Evolutionary conservation across 2,888 invertebrate species (phyloP).

Genomic region (Ornithoptera alexandrae): DNA sequence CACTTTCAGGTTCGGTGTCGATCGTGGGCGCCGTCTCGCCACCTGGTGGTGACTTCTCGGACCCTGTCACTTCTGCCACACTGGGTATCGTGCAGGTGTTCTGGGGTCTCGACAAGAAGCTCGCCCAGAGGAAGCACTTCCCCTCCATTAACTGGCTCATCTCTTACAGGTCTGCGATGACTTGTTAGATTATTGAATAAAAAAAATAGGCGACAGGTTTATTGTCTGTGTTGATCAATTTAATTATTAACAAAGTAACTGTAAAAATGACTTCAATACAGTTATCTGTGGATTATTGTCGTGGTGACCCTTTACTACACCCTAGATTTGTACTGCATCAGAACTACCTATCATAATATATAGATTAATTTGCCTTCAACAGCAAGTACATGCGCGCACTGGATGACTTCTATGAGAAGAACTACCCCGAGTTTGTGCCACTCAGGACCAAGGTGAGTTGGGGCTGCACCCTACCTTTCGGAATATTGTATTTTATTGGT

Average conservation of each 20-base stretch:
- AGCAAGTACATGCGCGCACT: conserved; percentile 99
- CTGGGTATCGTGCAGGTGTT: conserved; percentile 99
- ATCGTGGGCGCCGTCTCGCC: conserved; percentile 99
- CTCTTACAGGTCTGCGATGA: conserved; percentile 84
- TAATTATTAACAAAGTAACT: neutral
- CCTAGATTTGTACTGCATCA: too few relatives aligned
- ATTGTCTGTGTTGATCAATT: too few relatives aligned
- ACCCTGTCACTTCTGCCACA: conserved; percentile 99
- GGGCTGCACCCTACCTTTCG: neutral
- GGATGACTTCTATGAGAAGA: conserved; percentile 99
- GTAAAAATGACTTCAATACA: too few relatives aligned
- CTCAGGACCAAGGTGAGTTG: conserved; percentile 92
- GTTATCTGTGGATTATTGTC: too few relatives aligned
- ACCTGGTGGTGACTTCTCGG: conserved; percentile 99
- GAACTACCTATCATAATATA: too few relatives aligned
- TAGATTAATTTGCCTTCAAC: neutral
- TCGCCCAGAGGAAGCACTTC: conserved; percentile 99
- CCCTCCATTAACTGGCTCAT: conserved; percentile 99
- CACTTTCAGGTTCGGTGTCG: conserved; percentile 89
- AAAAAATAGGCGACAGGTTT: too few relatives aligned
- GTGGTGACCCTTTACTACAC: too few relatives aligned
- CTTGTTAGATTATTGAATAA: too few relatives aligned
- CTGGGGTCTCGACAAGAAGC: conserved; percentile 99
- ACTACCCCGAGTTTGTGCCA: conserved; percentile 97
- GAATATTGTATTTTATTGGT: too few relatives aligned